Percentiles rank a stretch among this genome's conserved stretches.
phyloP scores from a whole-genome alignment of 2,797 vertebrate species.

The Bufotes viridis region DNA sequence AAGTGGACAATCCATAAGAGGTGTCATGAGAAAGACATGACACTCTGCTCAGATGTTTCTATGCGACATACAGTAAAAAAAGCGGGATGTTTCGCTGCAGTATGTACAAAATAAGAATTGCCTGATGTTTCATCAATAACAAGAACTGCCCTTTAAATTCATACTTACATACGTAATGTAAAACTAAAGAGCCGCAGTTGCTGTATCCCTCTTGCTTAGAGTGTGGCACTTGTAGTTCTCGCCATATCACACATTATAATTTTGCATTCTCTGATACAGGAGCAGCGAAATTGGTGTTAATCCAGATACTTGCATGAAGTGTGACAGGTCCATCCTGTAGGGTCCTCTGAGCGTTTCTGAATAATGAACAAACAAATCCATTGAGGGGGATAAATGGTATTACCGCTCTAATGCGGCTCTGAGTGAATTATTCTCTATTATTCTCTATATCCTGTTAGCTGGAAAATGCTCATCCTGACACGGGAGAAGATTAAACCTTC shows the following conservation, averaged over 20 bases:
- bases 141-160: background rate
- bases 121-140: too few relatives aligned
- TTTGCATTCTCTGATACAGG: background rate
- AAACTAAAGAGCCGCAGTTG: background rate
- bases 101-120: background rate
- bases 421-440: background rate
- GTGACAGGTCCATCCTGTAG: background rate
- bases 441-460: conserved; percentile 24
- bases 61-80: background rate
- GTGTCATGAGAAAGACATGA: background rate
- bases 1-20: too few relatives aligned
- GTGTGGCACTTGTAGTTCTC: background rate
- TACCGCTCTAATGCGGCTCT: background rate
- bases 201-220: background rate
- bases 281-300: background rate
- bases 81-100: background rate
- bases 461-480: conserved; percentile 13
- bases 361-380: conserved; percentile 2
- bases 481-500: conserved; percentile 41
- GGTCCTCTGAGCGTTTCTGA: background rate
- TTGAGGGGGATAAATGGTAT: conserved; percentile 5
- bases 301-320: background rate
- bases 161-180: background rate
- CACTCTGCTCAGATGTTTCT: background rate
- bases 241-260: conserved; percentile 1